Conservation (phyloP, 2,797 vertebrate genomes). For the Florisuga fusca region DNA sequence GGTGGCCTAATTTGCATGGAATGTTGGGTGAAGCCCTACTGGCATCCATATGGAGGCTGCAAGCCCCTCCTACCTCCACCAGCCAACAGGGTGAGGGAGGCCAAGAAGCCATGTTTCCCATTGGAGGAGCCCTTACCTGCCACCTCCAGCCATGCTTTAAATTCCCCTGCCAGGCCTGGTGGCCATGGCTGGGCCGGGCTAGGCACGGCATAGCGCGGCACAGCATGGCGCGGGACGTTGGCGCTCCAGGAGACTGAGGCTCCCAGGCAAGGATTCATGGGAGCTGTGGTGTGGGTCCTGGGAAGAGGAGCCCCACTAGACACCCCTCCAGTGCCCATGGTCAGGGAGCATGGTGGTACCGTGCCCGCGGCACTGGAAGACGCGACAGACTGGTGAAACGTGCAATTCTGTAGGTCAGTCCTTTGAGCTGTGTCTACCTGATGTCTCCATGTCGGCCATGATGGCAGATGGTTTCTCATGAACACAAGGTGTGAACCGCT, state of each 20-base stretch:
- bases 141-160: not conserved
- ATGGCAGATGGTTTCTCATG: not conserved
- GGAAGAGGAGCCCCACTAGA: rapidly evolving
- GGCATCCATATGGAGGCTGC: not conserved
- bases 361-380: rapidly evolving
- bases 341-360: rapidly evolving
- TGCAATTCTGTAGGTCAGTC: rapidly evolving
- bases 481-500: not conserved
- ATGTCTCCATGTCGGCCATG: rapidly evolving
- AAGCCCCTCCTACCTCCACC: conserved; percentile 77
- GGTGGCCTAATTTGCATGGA: conserved; percentile 62
- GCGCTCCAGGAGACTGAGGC: rapidly evolving
- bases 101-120: not conserved
- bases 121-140: conserved; percentile 23
- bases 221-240: rapidly evolving
- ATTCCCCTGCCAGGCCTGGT: rapidly evolving
- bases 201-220: no score
- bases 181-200: rapidly evolving
- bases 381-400: rapidly evolving
- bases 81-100: conserved; percentile 76
- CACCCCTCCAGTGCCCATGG: rapidly evolving
- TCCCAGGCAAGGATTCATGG: rapidly evolving
- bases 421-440: not conserved
- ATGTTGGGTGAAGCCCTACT: conserved; percentile 75
- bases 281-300: rapidly evolving